Conservation (phyloP, 2,888 invertebrate species). For the Idaea straminata region DNA sequence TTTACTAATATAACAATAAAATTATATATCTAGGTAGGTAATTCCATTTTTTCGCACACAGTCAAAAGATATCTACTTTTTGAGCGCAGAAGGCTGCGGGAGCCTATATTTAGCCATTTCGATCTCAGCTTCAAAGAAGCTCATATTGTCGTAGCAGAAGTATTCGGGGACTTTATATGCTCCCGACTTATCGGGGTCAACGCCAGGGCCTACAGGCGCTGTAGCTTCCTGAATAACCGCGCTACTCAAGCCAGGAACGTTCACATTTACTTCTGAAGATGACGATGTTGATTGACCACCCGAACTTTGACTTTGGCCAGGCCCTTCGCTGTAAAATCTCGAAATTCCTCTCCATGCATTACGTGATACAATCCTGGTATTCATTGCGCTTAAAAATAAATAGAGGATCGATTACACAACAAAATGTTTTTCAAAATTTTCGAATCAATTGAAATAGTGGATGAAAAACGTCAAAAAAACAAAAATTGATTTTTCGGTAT, state of each 20-base stretch:
- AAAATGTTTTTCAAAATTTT: background rate
- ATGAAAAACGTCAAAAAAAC: background rate
- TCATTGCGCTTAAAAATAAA: constrained; percentile 10
- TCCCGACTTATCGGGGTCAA: constrained; percentile 81
- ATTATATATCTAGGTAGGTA: background rate
- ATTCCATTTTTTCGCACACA: too few relatives aligned
- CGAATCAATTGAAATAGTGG: background rate
- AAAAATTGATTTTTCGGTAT: background rate
- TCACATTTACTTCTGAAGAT: constrained; percentile 31
- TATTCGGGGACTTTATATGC: constrained; percentile 94
- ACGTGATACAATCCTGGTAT: constrained; percentile 32
- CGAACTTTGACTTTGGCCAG: constrained; percentile 33
- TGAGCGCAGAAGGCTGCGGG: constrained; percentile 86
- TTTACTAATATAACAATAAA: background rate
- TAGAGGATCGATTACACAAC: background rate
- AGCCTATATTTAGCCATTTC: constrained; percentile 90
- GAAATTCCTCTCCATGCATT: constrained; percentile 31
- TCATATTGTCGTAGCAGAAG: constrained; percentile 87
- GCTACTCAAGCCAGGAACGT: constrained; percentile 84
- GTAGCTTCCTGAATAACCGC: constrained; percentile 77
- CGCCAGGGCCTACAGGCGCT: constrained; percentile 85
- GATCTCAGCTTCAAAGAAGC: constrained; percentile 91
- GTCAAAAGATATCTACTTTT: constrained; percentile 40
- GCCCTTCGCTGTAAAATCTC: constrained; percentile 52
- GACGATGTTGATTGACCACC: constrained; percentile 31